phyloP scores from a whole-genome alignment of 2,888 invertebrate species.

The Orgyia antiqua region DNA sequence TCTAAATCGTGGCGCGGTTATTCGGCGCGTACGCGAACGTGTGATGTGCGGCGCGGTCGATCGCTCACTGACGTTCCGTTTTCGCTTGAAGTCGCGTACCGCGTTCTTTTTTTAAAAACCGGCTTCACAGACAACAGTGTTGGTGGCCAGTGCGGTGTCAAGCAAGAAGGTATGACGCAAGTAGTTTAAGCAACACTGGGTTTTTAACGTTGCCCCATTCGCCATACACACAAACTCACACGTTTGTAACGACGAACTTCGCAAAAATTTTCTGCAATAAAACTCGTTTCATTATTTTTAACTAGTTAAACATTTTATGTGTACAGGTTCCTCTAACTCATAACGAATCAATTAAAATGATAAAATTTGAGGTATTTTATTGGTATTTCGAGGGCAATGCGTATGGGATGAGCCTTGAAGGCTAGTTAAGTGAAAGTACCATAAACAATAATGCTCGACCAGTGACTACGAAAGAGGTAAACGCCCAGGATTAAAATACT shows the following conservation, averaged over 20 bases:
- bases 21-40: constrained; percentile 38
- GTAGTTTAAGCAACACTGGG: constrained; percentile 61
- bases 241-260: constrained; percentile 17
- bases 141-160: constrained; percentile 48
- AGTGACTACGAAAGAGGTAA: constrained; percentile 8
- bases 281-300: constrained; percentile 20
- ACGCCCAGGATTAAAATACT: constrained; percentile 1
- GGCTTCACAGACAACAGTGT: constrained; percentile 28
- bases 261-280: constrained; percentile 15
- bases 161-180: constrained; percentile 62
- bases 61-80: constrained; percentile 52
- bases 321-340: constrained; percentile 3
- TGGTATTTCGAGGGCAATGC: constrained; percentile 5
- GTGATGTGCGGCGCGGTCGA: constrained; percentile 46
- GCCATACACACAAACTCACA: constrained; percentile 31
- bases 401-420: constrained; percentile 4
- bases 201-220: constrained; percentile 55
- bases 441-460: constrained; percentile 6
- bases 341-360: constrained; percentile 4
- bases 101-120: constrained; percentile 43
- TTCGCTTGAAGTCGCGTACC: constrained; percentile 31
- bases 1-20: constrained; percentile 54
- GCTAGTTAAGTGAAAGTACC: constrained; percentile 16
- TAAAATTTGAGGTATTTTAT: constrained; percentile 6
- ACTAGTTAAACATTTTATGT: constrained; percentile 19